These are phyloP conservation scores for Pseudomugil tenellus DNA, from an alignment of 2,797 vertebrate species.

Conservation along the genomic window DNA sequence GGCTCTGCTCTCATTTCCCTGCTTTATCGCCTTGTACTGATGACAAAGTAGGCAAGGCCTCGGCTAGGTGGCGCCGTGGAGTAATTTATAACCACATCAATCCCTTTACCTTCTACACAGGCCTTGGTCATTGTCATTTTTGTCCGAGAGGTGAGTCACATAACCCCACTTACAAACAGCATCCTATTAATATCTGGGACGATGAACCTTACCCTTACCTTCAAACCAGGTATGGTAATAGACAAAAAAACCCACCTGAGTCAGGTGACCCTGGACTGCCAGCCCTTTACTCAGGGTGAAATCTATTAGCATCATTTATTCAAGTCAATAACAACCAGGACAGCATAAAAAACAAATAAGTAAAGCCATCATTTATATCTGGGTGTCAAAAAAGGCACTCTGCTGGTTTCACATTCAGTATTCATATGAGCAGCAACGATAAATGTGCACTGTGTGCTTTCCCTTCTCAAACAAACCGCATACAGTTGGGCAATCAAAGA, in stretches of 20 bases:
- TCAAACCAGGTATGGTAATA: constrained; percentile 79
- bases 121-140: constrained; percentile 86
- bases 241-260: constrained; percentile 72
- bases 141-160: constrained; percentile 86
- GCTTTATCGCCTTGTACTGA: constrained; percentile 83
- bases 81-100: constrained; percentile 89
- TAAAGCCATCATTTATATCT: constrained; percentile 63
- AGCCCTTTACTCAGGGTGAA: constrained; percentile 74
- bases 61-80: constrained; percentile 86
- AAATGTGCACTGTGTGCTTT: constrained; percentile 22
- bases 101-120: constrained; percentile 82
- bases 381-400: constrained; percentile 48
- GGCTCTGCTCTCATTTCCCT: constrained; percentile 82
- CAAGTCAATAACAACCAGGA: constrained; percentile 72
- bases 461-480: constrained; percentile 43
- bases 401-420: constrained; percentile 40
- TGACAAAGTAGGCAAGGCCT: constrained; percentile 83
- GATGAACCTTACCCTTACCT: constrained; percentile 84
- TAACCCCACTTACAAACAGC: constrained; percentile 83
- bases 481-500: constrained; percentile 30
- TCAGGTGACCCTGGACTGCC: constrained; percentile 75
- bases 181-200: constrained; percentile 83
- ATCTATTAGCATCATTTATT: constrained; percentile 78
- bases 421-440: constrained; percentile 39
- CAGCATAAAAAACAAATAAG: constrained; percentile 67